Percentiles rank a stretch among this genome's conserved stretches.
phyloP scores from a whole-genome alignment of 2,888 invertebrate genomes.

The Seira ritae region DNA sequence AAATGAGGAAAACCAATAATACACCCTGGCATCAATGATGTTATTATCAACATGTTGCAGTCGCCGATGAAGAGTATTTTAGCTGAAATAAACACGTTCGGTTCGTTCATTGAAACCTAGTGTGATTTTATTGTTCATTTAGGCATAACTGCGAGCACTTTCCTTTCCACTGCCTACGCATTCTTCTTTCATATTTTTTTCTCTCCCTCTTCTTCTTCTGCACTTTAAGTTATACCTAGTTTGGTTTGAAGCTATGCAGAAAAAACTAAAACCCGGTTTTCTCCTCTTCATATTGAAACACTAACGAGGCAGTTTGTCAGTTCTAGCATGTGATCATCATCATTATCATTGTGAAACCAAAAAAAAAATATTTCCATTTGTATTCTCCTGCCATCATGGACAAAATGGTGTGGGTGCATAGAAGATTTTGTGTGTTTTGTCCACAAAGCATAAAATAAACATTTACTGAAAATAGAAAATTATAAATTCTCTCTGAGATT shows the following conservation, averaged over 20 bases:
- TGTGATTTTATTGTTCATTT: neutral
- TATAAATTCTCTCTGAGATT: neutral
- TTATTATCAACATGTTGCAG: neutral
- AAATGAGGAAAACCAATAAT: neutral
- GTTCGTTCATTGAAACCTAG: neutral
- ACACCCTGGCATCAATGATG: neutral
- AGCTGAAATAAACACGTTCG: neutral
- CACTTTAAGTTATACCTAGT: too few species aligned
- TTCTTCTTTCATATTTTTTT: neutral
- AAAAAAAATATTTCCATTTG: neutral
- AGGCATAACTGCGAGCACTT: neutral
- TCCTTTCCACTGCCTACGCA: neutral
- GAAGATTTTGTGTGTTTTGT: neutral
- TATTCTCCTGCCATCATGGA: neutral
- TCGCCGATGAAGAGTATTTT: neutral
- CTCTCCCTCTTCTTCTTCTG: too few species aligned
- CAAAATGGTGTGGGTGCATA: neutral
- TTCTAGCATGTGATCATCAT: neutral
- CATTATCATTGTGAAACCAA: neutral
- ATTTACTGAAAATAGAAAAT: neutral
- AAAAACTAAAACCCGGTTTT: neutral
- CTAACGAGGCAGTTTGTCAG: constrained; percentile 48
- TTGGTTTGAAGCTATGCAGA: neutral
- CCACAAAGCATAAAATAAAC: neutral
- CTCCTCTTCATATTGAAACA: constrained; percentile 12